Base-by-base conservation (phyloP, 2,888 invertebrate genomes). In the Empis livida region DNA sequence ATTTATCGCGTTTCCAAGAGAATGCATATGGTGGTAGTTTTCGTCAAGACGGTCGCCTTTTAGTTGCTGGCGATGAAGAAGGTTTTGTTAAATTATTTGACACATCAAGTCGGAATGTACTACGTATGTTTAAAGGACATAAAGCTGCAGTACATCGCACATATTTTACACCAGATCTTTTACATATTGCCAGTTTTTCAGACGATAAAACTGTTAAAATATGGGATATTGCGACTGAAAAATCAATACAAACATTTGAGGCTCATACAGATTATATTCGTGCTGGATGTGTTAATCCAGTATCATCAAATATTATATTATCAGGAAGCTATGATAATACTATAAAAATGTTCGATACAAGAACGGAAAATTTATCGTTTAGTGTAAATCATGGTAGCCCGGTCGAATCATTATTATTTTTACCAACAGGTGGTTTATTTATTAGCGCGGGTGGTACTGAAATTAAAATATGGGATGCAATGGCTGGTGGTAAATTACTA, bases 221-320 rank as follows among this genome's bases (percentile, higher is more conserved):
- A n/a, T 95, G 94, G 93, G 95, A 96, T 61, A 84, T 96, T 58
- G 78, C 89, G 1, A 84, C 80, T 50, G 92, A 93, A 68, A 79
- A 79, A 52, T 75, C 79, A 57, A 57, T 90, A 17, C 67, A 76
- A 15, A 77, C 73, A 35, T 86, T 78, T 59, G 67, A 72, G 17
- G 80, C 80, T 51, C 88, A 89, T 60, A 73, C 65, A 0, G 92
- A 93, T 64, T 93, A 93, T 64, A 75, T 92, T 5, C 75, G 93
- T 60, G 85, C 89, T 45, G 93, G 93, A 23, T 82, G 84, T 14
- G 75, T 83, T 4, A 89, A 83, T 62, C 81, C 85, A 9, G 77
- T 84, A 17, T 79, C 84, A 2, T 75, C 82, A 14, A 81, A 88
- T 61, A 77, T 88, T 38, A 71, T 91, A 44, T 61, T 90, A 45